Conservation (phyloP, 2,113 vertebrate genomes). For the Holacanthus passer region DNA sequence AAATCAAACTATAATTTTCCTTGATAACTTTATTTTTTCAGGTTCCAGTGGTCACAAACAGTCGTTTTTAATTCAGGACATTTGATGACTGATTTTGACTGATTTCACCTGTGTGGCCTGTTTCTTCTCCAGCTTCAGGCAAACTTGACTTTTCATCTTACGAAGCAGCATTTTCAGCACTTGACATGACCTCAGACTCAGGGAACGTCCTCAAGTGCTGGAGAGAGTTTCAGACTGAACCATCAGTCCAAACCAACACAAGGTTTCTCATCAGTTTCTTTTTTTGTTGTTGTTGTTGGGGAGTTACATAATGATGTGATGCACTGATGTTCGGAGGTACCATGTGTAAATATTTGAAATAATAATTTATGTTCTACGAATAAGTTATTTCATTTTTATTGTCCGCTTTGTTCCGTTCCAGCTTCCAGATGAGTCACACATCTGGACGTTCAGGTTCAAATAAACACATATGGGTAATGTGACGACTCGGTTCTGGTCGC, state of each 20-base stretch:
- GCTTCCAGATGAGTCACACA: slow-evolving; percentile 62
- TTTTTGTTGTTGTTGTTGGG: background rate
- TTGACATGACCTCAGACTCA: slow-evolving; percentile 49
- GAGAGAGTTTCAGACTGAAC: slow-evolving; percentile 2
- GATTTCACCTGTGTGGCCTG: background rate
- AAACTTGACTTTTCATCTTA: background rate
- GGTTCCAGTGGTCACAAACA: background rate
- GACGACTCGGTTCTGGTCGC: slow-evolving; percentile 34
- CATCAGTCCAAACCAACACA: background rate
- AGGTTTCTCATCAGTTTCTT: slow-evolving; percentile 16
- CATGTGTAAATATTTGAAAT: slow-evolving; percentile 77
- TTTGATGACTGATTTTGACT: background rate
- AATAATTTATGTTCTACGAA: slow-evolving; percentile 70
- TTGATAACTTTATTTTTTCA: background rate
- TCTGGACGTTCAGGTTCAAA: slow-evolving; percentile 59
- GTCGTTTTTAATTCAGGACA: background rate
- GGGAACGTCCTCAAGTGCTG: slow-evolving; percentile 40
- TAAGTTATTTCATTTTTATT: slow-evolving; percentile 75
- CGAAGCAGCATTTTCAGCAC: slow-evolving; percentile 30
- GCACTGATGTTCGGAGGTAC: slow-evolving; percentile 75
- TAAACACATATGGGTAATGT: slow-evolving; percentile 56
- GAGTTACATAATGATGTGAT: slow-evolving; percentile 49
- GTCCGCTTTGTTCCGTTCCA: slow-evolving; percentile 43
- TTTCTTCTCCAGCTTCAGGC: slow-evolving; percentile 14
- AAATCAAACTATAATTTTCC: background rate